Evolutionary conservation across 2,113 vertebrate genomes (phyloP).

Genomic region (Pycnonotus jocosus): DNA sequence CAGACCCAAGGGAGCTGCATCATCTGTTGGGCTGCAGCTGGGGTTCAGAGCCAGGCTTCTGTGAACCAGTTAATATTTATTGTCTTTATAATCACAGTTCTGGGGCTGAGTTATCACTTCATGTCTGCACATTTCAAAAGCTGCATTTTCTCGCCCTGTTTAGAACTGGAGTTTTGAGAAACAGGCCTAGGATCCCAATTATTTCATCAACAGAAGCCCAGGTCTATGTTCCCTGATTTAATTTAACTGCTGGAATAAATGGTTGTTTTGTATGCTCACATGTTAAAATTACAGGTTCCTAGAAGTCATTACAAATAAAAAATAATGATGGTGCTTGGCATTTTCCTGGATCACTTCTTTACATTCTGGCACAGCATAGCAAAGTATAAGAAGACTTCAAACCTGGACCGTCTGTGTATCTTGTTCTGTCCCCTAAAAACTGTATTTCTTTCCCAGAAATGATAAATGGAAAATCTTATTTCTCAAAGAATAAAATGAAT

Average conservation of each 20-base stretch:
- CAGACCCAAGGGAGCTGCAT: not conserved
- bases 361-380: not conserved
- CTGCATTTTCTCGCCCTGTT: fast-evolving
- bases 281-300: not conserved
- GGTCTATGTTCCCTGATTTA: not conserved
- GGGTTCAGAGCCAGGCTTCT: not conserved
- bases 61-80: not conserved
- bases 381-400: not conserved
- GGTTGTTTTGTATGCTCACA: not conserved
- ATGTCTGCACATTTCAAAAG: not conserved
- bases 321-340: not conserved
- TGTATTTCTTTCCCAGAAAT: not conserved
- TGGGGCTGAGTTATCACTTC: not conserved
- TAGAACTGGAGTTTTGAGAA: not conserved
- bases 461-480: not conserved
- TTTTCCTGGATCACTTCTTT: not conserved
- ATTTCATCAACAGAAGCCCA: not conserved
- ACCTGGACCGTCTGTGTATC: not conserved
- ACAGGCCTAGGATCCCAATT: not conserved
- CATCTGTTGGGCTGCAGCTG: not conserved
- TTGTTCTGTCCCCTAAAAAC: not conserved
- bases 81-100: not conserved
- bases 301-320: not conserved
- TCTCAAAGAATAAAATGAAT: not conserved
- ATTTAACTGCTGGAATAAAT: not conserved